Evolutionary conservation across 2,888 invertebrate species (phyloP), one percentile per base, ranked within the genome.

Genomic region (Reticulitermes lucifugus): DNA sequence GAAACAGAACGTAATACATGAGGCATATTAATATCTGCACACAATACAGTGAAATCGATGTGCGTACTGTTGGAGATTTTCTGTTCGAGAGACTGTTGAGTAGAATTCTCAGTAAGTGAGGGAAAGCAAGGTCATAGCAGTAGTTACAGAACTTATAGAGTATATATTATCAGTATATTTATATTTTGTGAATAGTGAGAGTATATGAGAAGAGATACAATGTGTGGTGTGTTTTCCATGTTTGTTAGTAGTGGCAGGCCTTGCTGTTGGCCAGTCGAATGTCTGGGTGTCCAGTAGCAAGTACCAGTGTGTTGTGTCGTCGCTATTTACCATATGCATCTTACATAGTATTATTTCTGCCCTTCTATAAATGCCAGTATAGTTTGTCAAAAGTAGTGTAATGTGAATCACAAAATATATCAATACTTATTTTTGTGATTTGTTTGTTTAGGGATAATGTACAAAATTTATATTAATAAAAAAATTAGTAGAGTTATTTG

Each of bases 351-450:
- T 60, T 85, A 71, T 75, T 81, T 86, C 79, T 73, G n/a, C 86
- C 85, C 86, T 85, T 84, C 84, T 87, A 85, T 86, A 87, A 86
- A 87, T 87, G 86, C 87, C 87, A 87, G 87, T 87, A 85, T 86
- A 87, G 86, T 87, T 86, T 88, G 88, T 87, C 87, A 88, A 86
- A 87, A 86, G 80, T 87, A 86, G 86, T 85, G 86, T 86, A 75
- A 85, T 60, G 70, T 79, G 79, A 79, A 84, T 60, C 86, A 83
- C 80, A 88, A 89, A 90, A 89, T 90, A 90, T 89, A 89, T 89
- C 65, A 35, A 70, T 70, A 90, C 89, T 90, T 91, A 91, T 91
- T 91, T 91, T 91, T 91, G 91, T 91, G 91, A 91, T 91, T 91
- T 91, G 83, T 87, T 87, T 91, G 90, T 91, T 91, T 91, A 91